These are phyloP conservation scores for Heliconius hewitsoni DNA, from an alignment of 1,140 invertebrate genomes.

Conservation along the genomic window DNA sequence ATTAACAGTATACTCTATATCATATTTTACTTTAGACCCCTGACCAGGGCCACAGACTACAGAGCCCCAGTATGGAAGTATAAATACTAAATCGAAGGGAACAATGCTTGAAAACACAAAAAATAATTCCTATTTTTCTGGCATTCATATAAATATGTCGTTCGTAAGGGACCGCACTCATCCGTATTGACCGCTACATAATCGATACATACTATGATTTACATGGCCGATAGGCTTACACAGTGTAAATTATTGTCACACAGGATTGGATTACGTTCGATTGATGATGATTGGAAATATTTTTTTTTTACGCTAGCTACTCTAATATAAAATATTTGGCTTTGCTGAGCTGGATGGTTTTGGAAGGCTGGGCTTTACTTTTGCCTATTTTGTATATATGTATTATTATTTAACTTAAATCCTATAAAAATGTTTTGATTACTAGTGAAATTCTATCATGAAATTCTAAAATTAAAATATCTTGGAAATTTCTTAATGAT, in stretches of 20 bases:
- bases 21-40: no score
- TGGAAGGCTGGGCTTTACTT: background rate
- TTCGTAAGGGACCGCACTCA: background rate
- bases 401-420: background rate
- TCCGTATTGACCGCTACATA: background rate
- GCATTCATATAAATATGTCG: background rate
- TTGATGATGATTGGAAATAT: background rate
- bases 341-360: background rate
- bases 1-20: no score
- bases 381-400: no score
- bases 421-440: background rate
- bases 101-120: background rate
- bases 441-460: background rate
- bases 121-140: background rate
- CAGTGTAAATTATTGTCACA: background rate
- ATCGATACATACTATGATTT: conserved; percentile 1
- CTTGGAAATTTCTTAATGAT: background rate
- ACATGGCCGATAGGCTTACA: background rate
- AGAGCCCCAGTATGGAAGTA: no score
- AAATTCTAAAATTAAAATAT: background rate
- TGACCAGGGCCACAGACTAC: no score
- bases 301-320: background rate
- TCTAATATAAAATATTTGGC: background rate
- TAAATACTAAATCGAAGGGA: no score
- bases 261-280: background rate